These are phyloP conservation scores for Ectobius pallidus DNA, from an alignment of 2,888 invertebrate species.

Conservation along the genomic window DNA sequence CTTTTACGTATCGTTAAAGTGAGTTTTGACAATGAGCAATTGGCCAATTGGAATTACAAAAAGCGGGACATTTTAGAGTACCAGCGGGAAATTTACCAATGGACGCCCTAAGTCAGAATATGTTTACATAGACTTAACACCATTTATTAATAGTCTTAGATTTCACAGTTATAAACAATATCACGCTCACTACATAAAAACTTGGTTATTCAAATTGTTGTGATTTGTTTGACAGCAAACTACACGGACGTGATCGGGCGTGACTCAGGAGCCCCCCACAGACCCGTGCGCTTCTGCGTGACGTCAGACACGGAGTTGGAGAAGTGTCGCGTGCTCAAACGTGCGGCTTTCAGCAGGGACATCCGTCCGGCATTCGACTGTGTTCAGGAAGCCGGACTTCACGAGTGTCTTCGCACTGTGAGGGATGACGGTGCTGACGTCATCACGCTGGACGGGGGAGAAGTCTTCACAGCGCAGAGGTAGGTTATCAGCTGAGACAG, in stretches of 20 bases:
- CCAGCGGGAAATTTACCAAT: too few relatives aligned
- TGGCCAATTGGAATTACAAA: too few relatives aligned
- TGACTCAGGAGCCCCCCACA: slow-evolving; percentile 69
- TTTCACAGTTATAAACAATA: too few relatives aligned
- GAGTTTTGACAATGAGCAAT: too few relatives aligned
- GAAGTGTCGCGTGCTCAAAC: slow-evolving; percentile 75
- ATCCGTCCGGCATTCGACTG: slow-evolving; percentile 83
- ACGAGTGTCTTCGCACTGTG: slow-evolving; percentile 70
- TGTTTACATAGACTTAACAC: too few relatives aligned
- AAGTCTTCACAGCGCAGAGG: slow-evolving; percentile 57
- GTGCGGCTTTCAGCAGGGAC: slow-evolving; percentile 77
- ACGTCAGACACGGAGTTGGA: slow-evolving; percentile 67
- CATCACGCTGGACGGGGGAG: slow-evolving; percentile 69
- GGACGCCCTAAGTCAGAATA: too few relatives aligned
- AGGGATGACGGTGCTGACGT: slow-evolving; percentile 73
- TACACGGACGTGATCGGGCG: slow-evolving; percentile 75
- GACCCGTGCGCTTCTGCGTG: slow-evolving; percentile 65
- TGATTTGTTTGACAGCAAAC: slow-evolving; percentile 51
- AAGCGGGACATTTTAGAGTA: too few relatives aligned
- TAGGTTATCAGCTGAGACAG: too few relatives aligned
- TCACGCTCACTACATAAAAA: too few relatives aligned
- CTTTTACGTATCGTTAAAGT: too few relatives aligned
- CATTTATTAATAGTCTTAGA: too few relatives aligned
- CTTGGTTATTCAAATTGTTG: too few relatives aligned
- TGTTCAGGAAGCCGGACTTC: slow-evolving; percentile 65